These are phyloP conservation scores for Circaetus gallicus DNA, from an alignment of 2,113 vertebrate species.

Conservation along the genomic window DNA sequence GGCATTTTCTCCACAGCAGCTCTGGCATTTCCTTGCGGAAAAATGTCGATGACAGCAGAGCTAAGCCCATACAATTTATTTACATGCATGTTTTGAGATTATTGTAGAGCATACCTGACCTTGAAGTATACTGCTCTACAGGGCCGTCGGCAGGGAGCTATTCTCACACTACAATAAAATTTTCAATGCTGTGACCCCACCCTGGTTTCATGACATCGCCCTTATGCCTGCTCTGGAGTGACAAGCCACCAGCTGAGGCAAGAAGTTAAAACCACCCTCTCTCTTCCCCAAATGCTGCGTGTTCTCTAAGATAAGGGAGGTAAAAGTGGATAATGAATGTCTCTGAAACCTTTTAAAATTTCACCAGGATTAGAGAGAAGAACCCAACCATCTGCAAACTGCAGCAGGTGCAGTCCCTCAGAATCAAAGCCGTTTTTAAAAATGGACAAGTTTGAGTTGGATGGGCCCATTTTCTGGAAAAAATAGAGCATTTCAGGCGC, in stretches of 20 bases:
- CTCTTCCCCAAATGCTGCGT: not conserved
- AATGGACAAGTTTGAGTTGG: not conserved
- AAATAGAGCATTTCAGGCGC: not conserved
- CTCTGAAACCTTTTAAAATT: not conserved
- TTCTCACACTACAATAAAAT: not conserved
- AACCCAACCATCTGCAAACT: not conserved
- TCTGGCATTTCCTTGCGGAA: not conserved
- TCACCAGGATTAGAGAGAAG: not conserved
- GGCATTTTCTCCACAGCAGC: not conserved
- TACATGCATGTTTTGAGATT: not conserved
- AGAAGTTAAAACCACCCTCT: not conserved
- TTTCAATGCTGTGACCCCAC: not conserved
- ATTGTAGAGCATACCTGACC: not conserved
- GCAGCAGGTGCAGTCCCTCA: not conserved
- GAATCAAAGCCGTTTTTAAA: not conserved
- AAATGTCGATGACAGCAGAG: not conserved
- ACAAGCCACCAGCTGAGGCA: not conserved
- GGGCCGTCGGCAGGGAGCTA: not conserved
- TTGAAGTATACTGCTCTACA: not conserved
- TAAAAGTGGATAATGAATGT: not conserved
- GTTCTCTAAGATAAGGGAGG: not conserved
- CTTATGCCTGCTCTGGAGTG: not conserved
- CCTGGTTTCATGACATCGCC: not conserved
- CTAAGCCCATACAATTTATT: not conserved
- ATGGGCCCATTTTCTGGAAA: not conserved